Evolutionary conservation across 1,140 invertebrate genomes (phyloP).

Genomic region (Drosophila sucinea): DNA sequence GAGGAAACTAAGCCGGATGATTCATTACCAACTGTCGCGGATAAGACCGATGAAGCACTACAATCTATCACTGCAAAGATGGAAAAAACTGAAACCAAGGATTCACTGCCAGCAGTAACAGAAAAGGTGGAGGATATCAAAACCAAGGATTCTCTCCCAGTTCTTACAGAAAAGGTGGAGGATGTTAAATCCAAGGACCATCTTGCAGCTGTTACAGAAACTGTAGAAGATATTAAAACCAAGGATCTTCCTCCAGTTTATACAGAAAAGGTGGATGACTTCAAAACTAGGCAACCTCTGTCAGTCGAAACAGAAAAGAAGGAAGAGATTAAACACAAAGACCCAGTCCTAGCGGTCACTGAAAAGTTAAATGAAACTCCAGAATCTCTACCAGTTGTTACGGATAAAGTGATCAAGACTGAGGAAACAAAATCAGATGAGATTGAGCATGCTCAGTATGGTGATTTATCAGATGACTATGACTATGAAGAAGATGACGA

Average conservation of each 20-base stretch:
- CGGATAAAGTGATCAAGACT: neutral
- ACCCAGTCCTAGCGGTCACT: neutral
- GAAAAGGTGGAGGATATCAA: neutral
- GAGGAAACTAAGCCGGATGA: conserved; percentile 3
- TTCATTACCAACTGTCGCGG: neutral
- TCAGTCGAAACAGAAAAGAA: neutral
- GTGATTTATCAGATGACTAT: conserved; percentile 46
- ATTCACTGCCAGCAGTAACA: neutral
- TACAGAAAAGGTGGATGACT: neutral
- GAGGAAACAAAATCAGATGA: neutral
- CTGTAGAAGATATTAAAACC: neutral
- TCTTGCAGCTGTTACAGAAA: neutral
- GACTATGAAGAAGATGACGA: conserved; percentile 46
- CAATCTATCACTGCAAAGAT: conserved; percentile 7
- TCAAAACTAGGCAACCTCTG: neutral
- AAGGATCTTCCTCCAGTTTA: neutral
- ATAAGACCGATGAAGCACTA: conserved; percentile 1
- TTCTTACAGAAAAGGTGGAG: neutral
- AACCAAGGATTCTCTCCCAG: neutral
- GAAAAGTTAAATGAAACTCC: neutral
- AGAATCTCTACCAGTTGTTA: neutral
- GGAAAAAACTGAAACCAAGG: neutral
- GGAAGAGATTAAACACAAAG: neutral
- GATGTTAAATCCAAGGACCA: neutral
- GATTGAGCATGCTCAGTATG: neutral